phyloP scores from a whole-genome alignment of 2,113 vertebrate species.

The Neogobius melanostomus region DNA sequence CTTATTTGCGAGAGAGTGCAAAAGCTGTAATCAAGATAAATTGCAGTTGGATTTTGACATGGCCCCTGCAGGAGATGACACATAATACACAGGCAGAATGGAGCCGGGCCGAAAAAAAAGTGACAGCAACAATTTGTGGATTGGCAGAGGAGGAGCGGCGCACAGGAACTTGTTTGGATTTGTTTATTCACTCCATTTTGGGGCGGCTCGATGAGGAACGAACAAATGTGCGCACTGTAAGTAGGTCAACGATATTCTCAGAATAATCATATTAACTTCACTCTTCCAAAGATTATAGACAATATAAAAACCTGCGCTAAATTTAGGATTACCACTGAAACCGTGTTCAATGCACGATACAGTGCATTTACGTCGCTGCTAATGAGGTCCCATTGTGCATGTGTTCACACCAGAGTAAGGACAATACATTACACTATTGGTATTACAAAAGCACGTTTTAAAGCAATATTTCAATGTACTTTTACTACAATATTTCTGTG shows the following conservation, averaged over 20 bases:
- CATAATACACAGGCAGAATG: constrained; percentile 2
- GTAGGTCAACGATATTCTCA: constrained; percentile 11
- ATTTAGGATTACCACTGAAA: background rate
- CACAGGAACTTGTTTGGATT: constrained; percentile 3
- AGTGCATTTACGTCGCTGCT: too few relatives aligned
- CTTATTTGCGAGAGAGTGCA: constrained; percentile 17
- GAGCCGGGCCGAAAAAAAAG: background rate
- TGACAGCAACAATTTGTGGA: constrained; percentile 5
- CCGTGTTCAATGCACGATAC: too few relatives aligned
- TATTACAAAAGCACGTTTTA: too few relatives aligned
- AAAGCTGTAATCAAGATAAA: constrained; percentile 24
- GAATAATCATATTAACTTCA: constrained; percentile 2
- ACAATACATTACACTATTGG: too few relatives aligned
- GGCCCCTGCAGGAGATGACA: background rate
- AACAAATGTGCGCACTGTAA: background rate
- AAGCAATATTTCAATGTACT: too few relatives aligned
- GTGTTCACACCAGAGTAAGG: too few relatives aligned
- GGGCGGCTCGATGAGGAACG: background rate
- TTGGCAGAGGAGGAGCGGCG: constrained; percentile 2
- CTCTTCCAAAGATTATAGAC: background rate
- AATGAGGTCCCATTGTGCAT: too few relatives aligned
- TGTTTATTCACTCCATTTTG: constrained; percentile 1
- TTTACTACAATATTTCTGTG: too few relatives aligned
- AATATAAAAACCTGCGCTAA: background rate
- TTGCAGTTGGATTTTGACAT: constrained; percentile 14